phyloP scores from a whole-genome alignment of 2,888 invertebrate genomes.

The Eudasyphora cyanicolor region DNA sequence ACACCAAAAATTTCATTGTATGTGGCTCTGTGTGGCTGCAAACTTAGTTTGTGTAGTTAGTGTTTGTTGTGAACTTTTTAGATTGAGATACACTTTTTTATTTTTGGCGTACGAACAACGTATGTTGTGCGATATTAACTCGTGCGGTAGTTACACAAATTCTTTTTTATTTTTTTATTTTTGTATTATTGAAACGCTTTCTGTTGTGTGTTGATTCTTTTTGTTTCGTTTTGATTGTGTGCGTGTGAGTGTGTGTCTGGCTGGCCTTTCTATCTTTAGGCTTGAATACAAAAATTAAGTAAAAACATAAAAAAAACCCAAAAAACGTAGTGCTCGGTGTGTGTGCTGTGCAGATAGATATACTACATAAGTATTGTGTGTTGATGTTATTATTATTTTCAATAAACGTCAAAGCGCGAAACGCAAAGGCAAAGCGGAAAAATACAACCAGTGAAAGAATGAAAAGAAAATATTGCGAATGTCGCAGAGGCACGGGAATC shows the following conservation, averaged over 20 bases:
- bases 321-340: background rate
- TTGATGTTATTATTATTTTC: background rate
- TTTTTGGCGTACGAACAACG: slow-evolving; percentile 54
- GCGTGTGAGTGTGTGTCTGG: too few relatives aligned
- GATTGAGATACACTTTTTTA: slow-evolving; percentile 66
- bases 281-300: slow-evolving; percentile 60
- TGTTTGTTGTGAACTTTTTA: slow-evolving; percentile 68
- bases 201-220: slow-evolving; percentile 30
- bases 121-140: slow-evolving; percentile 45
- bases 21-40: slow-evolving; percentile 23
- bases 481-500: too few relatives aligned
- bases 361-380: too few relatives aligned
- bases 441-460: background rate
- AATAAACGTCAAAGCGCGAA: slow-evolving; percentile 55
- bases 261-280: slow-evolving; percentile 65
- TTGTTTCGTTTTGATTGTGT: too few relatives aligned
- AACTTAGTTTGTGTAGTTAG: slow-evolving; percentile 65
- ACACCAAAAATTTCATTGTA: background rate
- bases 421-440: background rate
- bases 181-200: slow-evolving; percentile 46
- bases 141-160: slow-evolving; percentile 50
- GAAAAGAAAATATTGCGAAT: background rate
- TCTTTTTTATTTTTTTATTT: slow-evolving; percentile 53
- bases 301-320: background rate
- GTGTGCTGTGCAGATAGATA: background rate